Base-by-base conservation (phyloP, 2,113 vertebrate genomes). In the Eretmochelys imbricata region DNA sequence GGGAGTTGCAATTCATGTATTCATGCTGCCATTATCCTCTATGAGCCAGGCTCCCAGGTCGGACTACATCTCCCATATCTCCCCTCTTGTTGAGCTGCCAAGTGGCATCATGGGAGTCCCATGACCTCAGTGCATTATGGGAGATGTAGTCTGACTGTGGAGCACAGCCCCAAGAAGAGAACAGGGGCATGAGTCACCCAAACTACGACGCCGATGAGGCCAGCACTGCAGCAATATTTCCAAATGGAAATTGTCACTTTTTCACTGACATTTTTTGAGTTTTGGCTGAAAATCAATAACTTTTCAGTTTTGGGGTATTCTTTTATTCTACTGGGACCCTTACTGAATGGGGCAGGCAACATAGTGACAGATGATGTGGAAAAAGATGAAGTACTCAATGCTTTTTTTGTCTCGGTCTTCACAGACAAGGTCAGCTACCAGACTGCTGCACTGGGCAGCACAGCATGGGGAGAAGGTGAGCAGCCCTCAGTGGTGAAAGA, bases 71-170 rank as follows among this genome's bases (percentile, higher is more conserved):
- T 72, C 69, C 46, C 89, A 24, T 49, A 17, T 17, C 22, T 54
- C 17, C 24, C 38, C 87, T 24, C 59, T 79, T 75, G 54, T 8
- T 0, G 0, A 78, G 20, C 5, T 1, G 0, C 38, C 13, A 78
- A 86, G 25, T 4, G 0, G 0, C 1, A 53, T 88, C 38, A 79
- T 80, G 31, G 54, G 14, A 12, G 31, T 46, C 51, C 80, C 22
- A 16, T 49, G 69, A 59, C 6, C 6, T 49, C 38, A 72, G 53
- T 86, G 25, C 54, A 29, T 10, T 13, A 0, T 81, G 50, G 55
- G 25, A 86, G 82, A 9, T 22, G 11, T 54, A 89, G 89, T 51
- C 14, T 24, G 69, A 31, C 14, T 82, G 14, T 9, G 4, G 0
- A 42, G 9, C 1, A 42, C 12, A 79, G 27, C 57, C 7, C 14